Conservation (phyloP, 2,113 vertebrate genomes). For the Hemiprocne comata region DNA sequence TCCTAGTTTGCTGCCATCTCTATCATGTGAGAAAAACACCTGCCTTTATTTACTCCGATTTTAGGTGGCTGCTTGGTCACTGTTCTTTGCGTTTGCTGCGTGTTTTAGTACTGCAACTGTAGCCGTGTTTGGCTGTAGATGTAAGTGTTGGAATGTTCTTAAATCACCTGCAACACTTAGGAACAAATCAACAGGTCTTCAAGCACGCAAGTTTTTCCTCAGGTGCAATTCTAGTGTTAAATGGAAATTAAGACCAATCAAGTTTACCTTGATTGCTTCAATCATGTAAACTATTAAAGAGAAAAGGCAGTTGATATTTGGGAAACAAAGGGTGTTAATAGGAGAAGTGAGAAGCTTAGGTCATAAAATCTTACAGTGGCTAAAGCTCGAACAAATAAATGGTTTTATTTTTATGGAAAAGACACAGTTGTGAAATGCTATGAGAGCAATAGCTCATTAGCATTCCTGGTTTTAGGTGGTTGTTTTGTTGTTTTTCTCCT, state of each 20-base stretch:
- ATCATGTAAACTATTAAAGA: not conserved
- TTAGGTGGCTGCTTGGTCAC: not conserved
- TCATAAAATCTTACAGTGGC: fast-evolving
- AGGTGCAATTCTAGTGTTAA: not conserved
- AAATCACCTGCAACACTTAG: not conserved
- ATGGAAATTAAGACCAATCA: not conserved
- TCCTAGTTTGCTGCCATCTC: not conserved
- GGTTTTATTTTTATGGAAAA: fast-evolving
- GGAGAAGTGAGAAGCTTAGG: fast-evolving
- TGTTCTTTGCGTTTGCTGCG: not conserved
- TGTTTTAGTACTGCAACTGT: not conserved
- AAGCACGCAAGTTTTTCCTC: not conserved
- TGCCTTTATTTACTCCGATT: not conserved
- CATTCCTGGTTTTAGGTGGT: not conserved
- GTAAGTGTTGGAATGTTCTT: not conserved
- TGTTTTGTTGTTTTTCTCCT: too few species aligned
- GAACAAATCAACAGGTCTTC: not conserved
- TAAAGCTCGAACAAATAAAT: fast-evolving
- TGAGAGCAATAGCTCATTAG: fast-evolving
- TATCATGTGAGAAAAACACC: not conserved
- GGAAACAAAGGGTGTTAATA: not conserved
- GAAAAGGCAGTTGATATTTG: not conserved
- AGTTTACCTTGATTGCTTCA: not conserved
- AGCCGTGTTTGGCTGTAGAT: not conserved
- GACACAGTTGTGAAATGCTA: fast-evolving